Evolutionary conservation across 2,888 invertebrate genomes (phyloP).

Genomic region (Lucinisca nassula): DNA sequence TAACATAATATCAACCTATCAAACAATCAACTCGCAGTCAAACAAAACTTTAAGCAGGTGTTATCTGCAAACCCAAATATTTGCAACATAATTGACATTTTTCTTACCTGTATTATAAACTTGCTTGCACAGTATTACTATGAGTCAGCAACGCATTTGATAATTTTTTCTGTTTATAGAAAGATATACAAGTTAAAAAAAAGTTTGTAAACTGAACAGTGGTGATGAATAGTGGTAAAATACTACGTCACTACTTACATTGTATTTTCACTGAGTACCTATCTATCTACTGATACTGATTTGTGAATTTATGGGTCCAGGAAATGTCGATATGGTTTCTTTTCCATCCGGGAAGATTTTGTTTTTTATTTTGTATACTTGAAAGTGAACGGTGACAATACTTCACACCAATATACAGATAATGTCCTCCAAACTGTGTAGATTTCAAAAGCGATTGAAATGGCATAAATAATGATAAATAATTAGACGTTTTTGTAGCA

Average conservation of each 20-base stretch:
- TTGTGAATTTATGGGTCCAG: too few relatives aligned
- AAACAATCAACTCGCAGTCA: background rate
- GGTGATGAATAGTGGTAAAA: too few relatives aligned
- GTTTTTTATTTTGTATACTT: too few relatives aligned
- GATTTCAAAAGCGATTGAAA: background rate
- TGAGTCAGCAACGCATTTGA: background rate
- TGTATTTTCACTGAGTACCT: too few relatives aligned
- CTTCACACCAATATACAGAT: background rate
- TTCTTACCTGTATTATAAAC: background rate
- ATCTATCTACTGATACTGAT: too few relatives aligned
- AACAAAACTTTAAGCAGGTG: background rate
- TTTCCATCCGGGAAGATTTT: too few relatives aligned
- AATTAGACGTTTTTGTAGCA: constrained; percentile 8
- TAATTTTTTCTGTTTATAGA: background rate
- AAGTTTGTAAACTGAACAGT: too few relatives aligned
- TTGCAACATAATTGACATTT: background rate
- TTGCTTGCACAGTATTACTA: background rate
- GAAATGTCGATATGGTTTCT: too few relatives aligned
- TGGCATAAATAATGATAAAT: constrained; percentile 5
- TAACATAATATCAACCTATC: background rate
- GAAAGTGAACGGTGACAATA: background rate
- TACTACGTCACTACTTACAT: too few relatives aligned
- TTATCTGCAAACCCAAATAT: background rate
- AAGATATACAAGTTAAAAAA: too few relatives aligned
- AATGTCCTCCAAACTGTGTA: background rate